Percentiles rank a stretch among this genome's conserved stretches.
These are phyloP conservation scores for Axis porcinus DNA, from an alignment of 2,113 vertebrate genomes.

Conservation along the genomic window DNA sequence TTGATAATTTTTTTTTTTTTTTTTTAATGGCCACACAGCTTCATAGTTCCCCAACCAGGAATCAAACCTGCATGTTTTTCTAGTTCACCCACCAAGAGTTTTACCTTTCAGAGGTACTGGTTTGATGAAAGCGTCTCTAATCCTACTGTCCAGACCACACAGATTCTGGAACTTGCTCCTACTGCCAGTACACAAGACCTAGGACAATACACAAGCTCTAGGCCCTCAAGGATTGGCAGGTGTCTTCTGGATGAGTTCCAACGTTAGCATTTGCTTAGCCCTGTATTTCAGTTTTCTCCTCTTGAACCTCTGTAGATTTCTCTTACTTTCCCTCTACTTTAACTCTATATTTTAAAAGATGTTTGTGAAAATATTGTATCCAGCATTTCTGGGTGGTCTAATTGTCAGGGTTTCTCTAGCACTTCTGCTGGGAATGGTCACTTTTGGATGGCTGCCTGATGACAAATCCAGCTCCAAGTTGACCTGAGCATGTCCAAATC, in stretches of 20 bases:
- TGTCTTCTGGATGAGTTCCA: not conserved
- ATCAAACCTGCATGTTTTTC: not conserved
- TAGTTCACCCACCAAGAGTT: not conserved
- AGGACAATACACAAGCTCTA: not conserved
- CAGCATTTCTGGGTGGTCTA: not conserved
- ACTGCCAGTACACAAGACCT: not conserved
- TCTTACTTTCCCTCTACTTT: not conserved
- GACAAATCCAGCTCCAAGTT: not conserved
- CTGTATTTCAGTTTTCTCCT: not conserved
- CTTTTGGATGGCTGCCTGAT: not conserved
- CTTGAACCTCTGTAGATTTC: not conserved
- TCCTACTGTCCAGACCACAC: not conserved
- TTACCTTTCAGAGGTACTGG: not conserved
- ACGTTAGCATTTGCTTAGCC: not conserved
- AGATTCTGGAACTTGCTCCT: not conserved
- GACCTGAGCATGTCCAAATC: not conserved
- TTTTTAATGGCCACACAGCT: not conserved
- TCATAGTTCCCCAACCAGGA: not conserved
- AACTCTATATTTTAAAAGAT: not conserved
- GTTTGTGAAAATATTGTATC: not conserved
- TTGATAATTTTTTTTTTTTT: not conserved
- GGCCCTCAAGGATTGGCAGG: not conserved
- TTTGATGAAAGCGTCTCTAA: not conserved
- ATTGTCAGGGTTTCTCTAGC: not conserved
- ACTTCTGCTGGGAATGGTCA: not conserved